Evolutionary conservation across 2,888 invertebrate species (phyloP).

Genomic region (Lottia gigantea): DNA sequence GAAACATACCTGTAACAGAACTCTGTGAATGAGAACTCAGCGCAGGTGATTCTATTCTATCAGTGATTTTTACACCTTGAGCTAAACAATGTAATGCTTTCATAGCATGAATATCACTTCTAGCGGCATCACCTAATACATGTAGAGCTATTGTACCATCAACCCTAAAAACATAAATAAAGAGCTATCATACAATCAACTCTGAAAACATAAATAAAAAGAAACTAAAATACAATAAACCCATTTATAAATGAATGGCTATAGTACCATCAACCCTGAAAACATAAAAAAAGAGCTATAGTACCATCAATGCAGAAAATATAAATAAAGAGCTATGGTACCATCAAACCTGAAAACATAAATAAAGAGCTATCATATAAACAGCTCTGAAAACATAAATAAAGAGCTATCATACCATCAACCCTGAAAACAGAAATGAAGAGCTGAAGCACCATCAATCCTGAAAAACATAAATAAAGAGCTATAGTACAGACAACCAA

Average conservation of each 20-base stretch:
- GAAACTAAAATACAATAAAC: no score
- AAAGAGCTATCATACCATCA: slow-evolving; percentile 60
- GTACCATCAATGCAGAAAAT: slow-evolving; percentile 11
- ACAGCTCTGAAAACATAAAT: slow-evolving; percentile 33
- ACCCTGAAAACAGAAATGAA: slow-evolving; percentile 54
- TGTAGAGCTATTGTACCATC: slow-evolving; percentile 62
- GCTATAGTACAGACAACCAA: neutral
- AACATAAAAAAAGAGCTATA: neutral
- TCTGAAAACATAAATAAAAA: slow-evolving; percentile 22
- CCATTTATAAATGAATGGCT: slow-evolving; percentile 56
- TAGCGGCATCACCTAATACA: slow-evolving; percentile 63
- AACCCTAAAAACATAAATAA: slow-evolving; percentile 45
- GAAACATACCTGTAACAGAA: slow-evolving; percentile 31
- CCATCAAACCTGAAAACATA: slow-evolving; percentile 58
- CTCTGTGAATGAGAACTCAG: slow-evolving; percentile 40
- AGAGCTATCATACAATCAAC: no score
- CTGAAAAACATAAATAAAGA: slow-evolving; percentile 30
- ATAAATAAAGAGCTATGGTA: slow-evolving; percentile 44
- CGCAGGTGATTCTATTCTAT: slow-evolving; percentile 36
- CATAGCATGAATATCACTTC: slow-evolving; percentile 54
- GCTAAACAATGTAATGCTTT: slow-evolving; percentile 61
- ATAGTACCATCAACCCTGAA: slow-evolving; percentile 62
- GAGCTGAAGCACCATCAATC: slow-evolving; percentile 62
- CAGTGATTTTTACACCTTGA: slow-evolving; percentile 41
- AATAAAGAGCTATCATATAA: neutral